Evolutionary conservation across 2,797 vertebrate species (phyloP), one percentile per base, ranked within the genome.

Genomic region (Meda fulgida): DNA sequence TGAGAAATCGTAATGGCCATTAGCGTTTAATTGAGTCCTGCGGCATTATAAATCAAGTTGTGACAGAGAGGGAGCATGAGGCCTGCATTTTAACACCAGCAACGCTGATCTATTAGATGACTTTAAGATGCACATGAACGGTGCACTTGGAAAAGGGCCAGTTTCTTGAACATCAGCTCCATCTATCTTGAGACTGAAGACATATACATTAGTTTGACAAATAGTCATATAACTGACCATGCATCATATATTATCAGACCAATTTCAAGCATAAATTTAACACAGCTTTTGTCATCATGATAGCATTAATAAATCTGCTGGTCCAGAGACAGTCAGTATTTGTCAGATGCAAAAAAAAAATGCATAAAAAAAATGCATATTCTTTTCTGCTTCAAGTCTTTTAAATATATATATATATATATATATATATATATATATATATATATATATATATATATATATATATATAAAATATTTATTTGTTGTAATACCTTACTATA

Each of bases 1-100:
- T 67, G 81, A 82, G 81, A 21, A 81, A 91, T 90, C 88, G 90
- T 93, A 89, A 93, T 91, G 91, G 89, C 87, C 89, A 91, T 92
- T 92, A 93, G 84, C 84, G 38, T 91, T 91, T 80, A 88, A 87
- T 88, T 89, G 87, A 83, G 90, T 90, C 87, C 82, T 88, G 87
- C 91, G 91, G 85, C 86, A 92, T 92, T 87, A 91, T 89, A 89
- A 91, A 89, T 85, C 84, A 91, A 91, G 87, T 83, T 79, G 63
- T 70, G 78, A 88, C 40, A 88, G 78, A 60, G 80, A 60, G 80
- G 66, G 72, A 84, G 73, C 7, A 9, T 70, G 78, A 84, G 84
- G 53, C 63, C 18, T 75, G 88, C 75, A 86, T 87, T 78, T 66
- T 82, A 89, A 87, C 81, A 40, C 34, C 18, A 75, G 36, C 63